phyloP scores from a whole-genome alignment of 2,797 vertebrate genomes.

The Enteromius argenteus region DNA sequence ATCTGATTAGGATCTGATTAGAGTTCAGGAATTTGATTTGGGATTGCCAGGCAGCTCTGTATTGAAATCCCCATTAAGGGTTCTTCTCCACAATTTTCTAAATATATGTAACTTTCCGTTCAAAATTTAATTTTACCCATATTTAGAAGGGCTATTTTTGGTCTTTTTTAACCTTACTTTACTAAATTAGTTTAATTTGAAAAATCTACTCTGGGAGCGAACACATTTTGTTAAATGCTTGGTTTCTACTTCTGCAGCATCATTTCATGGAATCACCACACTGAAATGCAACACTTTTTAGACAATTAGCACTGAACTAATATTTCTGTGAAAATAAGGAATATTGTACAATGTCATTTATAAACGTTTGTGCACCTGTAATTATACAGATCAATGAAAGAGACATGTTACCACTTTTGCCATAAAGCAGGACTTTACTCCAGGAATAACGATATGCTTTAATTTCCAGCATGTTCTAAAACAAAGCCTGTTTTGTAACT shows the following conservation, averaged over 20 bases:
- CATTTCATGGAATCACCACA: background rate
- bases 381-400: background rate
- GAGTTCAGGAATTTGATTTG: background rate
- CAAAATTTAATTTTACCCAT: background rate
- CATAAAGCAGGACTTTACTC: background rate
- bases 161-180: background rate
- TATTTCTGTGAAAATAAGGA: background rate
- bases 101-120: too few species aligned
- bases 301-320: background rate
- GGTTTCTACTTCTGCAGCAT: background rate
- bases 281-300: background rate
- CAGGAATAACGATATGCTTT: constrained; percentile 5
- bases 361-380: background rate
- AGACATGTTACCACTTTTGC: background rate
- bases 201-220: background rate
- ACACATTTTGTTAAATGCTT: background rate
- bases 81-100: background rate
- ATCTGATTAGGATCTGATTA: background rate
- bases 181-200: background rate
- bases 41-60: background rate
- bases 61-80: background rate
- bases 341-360: background rate
- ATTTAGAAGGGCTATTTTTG: background rate
- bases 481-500: constrained; percentile 19
- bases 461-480: constrained; percentile 23